Base-by-base conservation (phyloP, 2,113 vertebrate genomes). In the Brachyhypopomus gauderio region DNA sequence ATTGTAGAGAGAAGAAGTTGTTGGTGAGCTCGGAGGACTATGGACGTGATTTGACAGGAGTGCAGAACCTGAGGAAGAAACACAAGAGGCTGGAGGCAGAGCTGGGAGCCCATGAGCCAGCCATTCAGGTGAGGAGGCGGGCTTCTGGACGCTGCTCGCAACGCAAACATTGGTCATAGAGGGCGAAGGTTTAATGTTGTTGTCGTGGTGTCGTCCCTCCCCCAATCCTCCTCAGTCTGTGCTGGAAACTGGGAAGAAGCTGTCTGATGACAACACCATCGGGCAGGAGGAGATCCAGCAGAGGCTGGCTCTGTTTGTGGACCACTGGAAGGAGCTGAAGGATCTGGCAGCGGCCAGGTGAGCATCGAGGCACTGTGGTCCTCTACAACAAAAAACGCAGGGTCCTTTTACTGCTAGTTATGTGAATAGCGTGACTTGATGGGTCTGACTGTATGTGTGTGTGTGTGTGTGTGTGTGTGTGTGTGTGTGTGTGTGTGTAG, bases 261-360 rank as follows among this genome's bases (percentile, higher is more conserved):
- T 99, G 85, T 97, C 96, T 0, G 98, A 98, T 62, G 98, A 98
- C 84, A 99, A 98, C 90, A 99, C 97, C 30, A 97, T 98, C 0
- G 97, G 98, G 6, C 97, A 99, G 88, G 97, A 98, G 75, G 98
- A 99, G 92, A 99, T 99, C 81, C 96, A 98, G 92, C 96, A 98
- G 93, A 95, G 97, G 23, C 92, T 99, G 82, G 93, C 95, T 8
- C 97, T 99, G 92, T 99, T 99, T 84, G 93, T 97, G 82, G 97
- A 98, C 81, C 98, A 99, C 90, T 99, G 98, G 97, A 95, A 95
- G 83, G 98, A 99, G 77, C 92, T 99, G 62, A 98, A 97, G 81
- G 95, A 97, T 81, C 77, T 98, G 78, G 97, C 97, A 16, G 92
- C 96, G 20, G 97, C 97, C 0, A 94, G 98, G 98, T 97, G 67